Conservation (phyloP, 2,797 vertebrate genomes). For the Eulemur rubriventer region DNA sequence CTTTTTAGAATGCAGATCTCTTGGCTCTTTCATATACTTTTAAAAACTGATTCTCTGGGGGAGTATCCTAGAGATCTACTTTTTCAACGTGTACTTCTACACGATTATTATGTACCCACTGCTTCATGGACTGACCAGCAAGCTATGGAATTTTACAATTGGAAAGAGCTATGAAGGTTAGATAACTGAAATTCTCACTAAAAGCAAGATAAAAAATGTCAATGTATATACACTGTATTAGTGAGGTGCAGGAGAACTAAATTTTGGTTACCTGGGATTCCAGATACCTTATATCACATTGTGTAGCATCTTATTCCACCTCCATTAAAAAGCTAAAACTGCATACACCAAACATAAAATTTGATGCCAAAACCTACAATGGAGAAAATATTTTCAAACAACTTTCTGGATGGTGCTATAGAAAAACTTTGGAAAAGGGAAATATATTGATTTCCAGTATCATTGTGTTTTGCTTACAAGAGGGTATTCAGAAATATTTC, state of each 20-base stretch:
- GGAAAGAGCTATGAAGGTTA: not conserved
- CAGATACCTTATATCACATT: not conserved
- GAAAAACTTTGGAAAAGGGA: slow-evolving; percentile 3
- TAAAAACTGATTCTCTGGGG: not conserved
- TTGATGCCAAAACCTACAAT: not conserved
- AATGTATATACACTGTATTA: fast-evolving
- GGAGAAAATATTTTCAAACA: not conserved
- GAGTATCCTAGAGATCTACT: fast-evolving
- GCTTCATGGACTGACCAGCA: not conserved
- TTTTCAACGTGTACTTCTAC: not conserved
- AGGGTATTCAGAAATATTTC: slow-evolving; percentile 18
- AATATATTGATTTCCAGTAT: slow-evolving; percentile 43
- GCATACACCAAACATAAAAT: not conserved
- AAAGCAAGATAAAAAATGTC: not conserved
- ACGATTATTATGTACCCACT: not conserved
- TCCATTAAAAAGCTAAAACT: not conserved
- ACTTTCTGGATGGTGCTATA: not conserved
- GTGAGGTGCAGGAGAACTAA: not conserved
- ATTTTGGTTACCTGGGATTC: not conserved
- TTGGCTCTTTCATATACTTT: not conserved
- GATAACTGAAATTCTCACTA: not conserved
- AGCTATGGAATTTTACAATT: not conserved
- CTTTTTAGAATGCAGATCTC: not conserved
- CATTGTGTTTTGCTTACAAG: not conserved
- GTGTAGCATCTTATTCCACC: not conserved